Evolutionary conservation across 2,113 vertebrate species (phyloP).

Genomic region (Myotis yumanensis): DNA sequence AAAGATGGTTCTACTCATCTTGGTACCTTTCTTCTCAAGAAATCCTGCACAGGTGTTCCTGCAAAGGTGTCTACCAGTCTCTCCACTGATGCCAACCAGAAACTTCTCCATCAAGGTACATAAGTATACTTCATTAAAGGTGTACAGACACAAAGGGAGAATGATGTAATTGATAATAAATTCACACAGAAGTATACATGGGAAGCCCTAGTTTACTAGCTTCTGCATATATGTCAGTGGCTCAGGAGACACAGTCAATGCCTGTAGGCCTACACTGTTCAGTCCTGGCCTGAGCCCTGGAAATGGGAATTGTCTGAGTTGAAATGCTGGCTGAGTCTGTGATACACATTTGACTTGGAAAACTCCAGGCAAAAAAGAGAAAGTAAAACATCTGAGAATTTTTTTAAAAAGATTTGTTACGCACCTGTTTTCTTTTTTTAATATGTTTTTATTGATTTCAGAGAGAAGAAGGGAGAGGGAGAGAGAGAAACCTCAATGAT

Average conservation of each 20-base stretch:
- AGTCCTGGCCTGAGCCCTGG: no score
- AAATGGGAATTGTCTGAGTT: not conserved
- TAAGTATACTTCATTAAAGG: not conserved
- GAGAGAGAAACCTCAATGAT: no score
- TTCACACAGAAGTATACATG: no score
- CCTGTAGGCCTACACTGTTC: not conserved
- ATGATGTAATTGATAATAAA: not conserved
- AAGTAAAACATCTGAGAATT: not conserved
- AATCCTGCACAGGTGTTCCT: not conserved
- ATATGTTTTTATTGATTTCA: no score
- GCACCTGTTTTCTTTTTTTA: no score
- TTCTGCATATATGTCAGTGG: not conserved
- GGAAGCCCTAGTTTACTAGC: not conserved
- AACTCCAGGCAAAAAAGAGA: not conserved
- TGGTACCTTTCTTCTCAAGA: not conserved
- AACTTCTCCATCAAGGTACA: not conserved
- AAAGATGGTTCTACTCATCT: not conserved
- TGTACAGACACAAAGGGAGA: not conserved
- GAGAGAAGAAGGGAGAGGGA: no score
- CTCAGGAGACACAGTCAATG: not conserved
- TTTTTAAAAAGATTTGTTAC: not conserved
- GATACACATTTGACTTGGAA: not conserved
- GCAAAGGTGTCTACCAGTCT: not conserved
- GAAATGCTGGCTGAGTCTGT: not conserved
- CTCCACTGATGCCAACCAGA: not conserved